Conservation (phyloP, 2,888 invertebrate genomes). For the Ptilodon capucinus region DNA sequence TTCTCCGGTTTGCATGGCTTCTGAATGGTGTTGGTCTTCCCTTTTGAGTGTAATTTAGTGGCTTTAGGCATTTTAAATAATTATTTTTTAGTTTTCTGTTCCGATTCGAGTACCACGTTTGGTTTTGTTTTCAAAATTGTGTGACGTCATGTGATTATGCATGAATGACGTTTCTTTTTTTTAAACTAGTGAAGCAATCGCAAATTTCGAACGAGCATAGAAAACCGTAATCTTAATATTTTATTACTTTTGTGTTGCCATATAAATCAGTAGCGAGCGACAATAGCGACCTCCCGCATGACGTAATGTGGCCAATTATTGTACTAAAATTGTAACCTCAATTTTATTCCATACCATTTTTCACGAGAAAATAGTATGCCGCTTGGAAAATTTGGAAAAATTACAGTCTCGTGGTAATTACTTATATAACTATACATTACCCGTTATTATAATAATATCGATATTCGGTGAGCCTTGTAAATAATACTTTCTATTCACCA, state of each 20-base stretch:
- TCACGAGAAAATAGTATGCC: slow-evolving; percentile 71
- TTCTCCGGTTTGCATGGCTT: slow-evolving; percentile 62
- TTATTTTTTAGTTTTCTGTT: background rate
- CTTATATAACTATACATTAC: slow-evolving; percentile 43
- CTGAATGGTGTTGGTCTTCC: slow-evolving; percentile 65
- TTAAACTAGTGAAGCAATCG: background rate
- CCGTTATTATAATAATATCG: slow-evolving; percentile 27
- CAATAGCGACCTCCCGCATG: slow-evolving; percentile 33
- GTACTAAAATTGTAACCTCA: slow-evolving; percentile 56
- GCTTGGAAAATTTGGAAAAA: slow-evolving; percentile 80
- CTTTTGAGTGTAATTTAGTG: slow-evolving; percentile 69
- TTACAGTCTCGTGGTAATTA: slow-evolving; percentile 79
- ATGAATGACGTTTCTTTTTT: slow-evolving; percentile 13
- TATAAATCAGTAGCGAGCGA: background rate
- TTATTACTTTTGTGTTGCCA: too few species aligned
- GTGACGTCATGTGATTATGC: slow-evolving; percentile 7
- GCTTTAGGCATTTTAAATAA: slow-evolving; percentile 62
- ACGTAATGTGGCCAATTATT: slow-evolving; percentile 44
- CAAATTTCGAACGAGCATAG: too few species aligned
- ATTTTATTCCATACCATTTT: slow-evolving; percentile 37
- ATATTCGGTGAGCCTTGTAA: slow-evolving; percentile 45
- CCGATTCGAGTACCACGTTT: slow-evolving; percentile 38
- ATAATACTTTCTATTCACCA: background rate
- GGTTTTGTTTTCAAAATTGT: slow-evolving; percentile 39
- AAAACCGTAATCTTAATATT: too few species aligned